phyloP scores from a whole-genome alignment of 2,113 vertebrate genomes.

The Callopanchax toddi region DNA sequence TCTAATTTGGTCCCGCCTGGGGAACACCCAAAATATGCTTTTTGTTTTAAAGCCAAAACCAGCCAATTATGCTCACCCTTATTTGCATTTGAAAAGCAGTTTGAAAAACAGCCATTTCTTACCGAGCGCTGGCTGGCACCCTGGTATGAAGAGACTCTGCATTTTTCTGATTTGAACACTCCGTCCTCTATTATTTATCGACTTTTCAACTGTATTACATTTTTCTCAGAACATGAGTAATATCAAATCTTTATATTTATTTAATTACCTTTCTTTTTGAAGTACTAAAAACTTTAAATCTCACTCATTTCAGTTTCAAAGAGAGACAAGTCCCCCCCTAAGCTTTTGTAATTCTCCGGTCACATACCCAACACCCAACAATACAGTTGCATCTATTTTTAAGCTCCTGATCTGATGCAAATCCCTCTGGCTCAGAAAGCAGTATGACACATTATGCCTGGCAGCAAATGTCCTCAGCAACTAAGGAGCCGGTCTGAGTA shows the following conservation, averaged over 20 bases:
- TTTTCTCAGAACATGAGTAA: neutral
- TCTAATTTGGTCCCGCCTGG: constrained; percentile 7
- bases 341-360: constrained; percentile 8
- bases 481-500: constrained; percentile 32
- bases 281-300: neutral
- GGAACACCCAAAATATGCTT: constrained; percentile 5
- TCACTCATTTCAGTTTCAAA: neutral
- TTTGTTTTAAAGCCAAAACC: constrained; percentile 21
- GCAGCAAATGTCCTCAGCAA: constrained; percentile 40
- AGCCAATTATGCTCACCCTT: constrained; percentile 1
- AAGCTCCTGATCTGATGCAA: constrained; percentile 49
- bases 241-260: neutral
- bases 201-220: constrained; percentile 6
- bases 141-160: constrained; percentile 10
- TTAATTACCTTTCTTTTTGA: neutral
- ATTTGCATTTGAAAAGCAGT: neutral
- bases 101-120: constrained; percentile 26
- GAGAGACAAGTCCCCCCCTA: neutral
- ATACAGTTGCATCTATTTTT: constrained; percentile 50
- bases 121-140: constrained; percentile 21
- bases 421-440: constrained; percentile 44
- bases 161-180: constrained; percentile 23
- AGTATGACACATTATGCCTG: constrained; percentile 52
- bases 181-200: constrained; percentile 23
- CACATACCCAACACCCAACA: constrained; percentile 14